Conservation (phyloP, 2,797 vertebrate genomes). For the Cyclura pinguis region DNA sequence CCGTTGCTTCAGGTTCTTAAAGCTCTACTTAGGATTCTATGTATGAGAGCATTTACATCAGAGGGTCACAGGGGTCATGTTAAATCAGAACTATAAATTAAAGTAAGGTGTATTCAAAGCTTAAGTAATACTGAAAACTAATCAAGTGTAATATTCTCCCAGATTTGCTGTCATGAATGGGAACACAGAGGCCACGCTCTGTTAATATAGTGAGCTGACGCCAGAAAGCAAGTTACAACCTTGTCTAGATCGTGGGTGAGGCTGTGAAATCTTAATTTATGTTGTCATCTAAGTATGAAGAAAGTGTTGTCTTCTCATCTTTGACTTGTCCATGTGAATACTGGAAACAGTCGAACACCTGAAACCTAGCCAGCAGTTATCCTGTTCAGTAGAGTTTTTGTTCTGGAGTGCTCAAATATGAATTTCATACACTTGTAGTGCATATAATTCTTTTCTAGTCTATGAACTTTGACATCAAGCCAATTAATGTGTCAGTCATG, state of each 20-base stretch:
- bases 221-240: not conserved
- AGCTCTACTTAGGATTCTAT: not conserved
- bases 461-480: not conserved
- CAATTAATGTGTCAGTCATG: slow-evolving; percentile 18
- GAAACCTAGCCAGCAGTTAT: not conserved
- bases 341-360: slow-evolving; percentile 31
- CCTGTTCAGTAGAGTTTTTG: not conserved
- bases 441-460: not conserved
- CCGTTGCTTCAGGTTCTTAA: not conserved
- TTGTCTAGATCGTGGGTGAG: slow-evolving; percentile 12
- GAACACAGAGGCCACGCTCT: not conserved
- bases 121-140: slow-evolving; percentile 8
- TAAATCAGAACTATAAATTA: not conserved
- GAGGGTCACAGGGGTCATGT: not conserved
- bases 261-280: not conserved
- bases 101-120: slow-evolving; percentile 6
- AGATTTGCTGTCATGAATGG: not conserved
- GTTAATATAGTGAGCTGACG: not conserved
- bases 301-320: slow-evolving; percentile 34
- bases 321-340: not conserved
- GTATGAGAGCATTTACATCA: not conserved
- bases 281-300: slow-evolving; percentile 23
- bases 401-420: slow-evolving; percentile 22
- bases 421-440: slow-evolving; percentile 19
- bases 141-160: not conserved